Evolutionary conservation across 1,140 invertebrate species (phyloP).

Genomic region (Aphelenchoides besseyi): DNA sequence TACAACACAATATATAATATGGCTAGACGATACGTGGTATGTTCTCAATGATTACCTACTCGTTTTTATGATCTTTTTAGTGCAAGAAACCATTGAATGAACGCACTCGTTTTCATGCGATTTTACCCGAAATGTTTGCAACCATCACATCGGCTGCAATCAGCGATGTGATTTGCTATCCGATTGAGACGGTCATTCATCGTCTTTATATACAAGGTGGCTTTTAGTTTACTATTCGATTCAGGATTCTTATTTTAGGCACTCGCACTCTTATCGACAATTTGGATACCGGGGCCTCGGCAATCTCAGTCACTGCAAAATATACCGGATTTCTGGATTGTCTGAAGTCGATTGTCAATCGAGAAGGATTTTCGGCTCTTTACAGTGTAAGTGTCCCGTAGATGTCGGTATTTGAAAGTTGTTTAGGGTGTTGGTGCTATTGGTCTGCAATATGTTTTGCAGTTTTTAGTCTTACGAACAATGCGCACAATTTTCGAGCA

Average conservation of each 20-base stretch:
- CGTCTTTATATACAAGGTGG: conserved; percentile 50
- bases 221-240: no score
- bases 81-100: conserved; percentile 35
- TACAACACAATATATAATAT: conserved; percentile 38
- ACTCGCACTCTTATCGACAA: conserved; percentile 49
- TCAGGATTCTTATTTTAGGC: no score
- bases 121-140: conserved; percentile 46
- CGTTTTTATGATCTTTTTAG: conserved; percentile 10
- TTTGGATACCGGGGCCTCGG: conserved; percentile 38
- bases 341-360: conserved; percentile 28
- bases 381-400: conserved; percentile 31
- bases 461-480: conserved; percentile 34
- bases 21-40: conserved; percentile 42
- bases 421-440: conserved; percentile 43
- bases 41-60: conserved; percentile 20
- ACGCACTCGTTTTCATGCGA: conserved; percentile 41
- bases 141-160: conserved; percentile 34
- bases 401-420: neutral
- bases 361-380: conserved; percentile 34
- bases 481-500: conserved; percentile 32
- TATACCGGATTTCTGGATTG: conserved; percentile 45
- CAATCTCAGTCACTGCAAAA: conserved; percentile 32
- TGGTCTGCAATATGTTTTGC: conserved; percentile 41
- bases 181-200: conserved; percentile 47
- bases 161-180: conserved; percentile 44